Evolutionary conservation across 2,113 vertebrate species (phyloP).

Genomic region (Urocolius indicus): DNA sequence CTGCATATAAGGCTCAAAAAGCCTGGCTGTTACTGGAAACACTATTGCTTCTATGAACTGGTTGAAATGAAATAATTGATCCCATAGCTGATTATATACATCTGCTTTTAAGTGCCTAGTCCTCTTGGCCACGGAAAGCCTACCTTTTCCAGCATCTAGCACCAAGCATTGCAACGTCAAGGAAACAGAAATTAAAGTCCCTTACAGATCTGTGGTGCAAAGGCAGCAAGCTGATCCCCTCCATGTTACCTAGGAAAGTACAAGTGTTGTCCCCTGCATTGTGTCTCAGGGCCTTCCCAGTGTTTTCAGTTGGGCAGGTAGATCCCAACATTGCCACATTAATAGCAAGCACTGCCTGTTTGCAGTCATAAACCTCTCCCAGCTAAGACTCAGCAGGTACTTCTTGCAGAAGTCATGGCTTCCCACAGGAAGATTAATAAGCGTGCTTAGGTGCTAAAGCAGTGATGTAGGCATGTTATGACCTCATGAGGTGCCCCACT

Average conservation of each 20-base stretch:
- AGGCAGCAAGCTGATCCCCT: background rate
- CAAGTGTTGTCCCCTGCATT: background rate
- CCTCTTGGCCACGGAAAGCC: background rate
- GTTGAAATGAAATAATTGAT: background rate
- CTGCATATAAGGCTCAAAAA: background rate
- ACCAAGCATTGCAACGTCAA: background rate
- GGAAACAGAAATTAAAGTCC: background rate
- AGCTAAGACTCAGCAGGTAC: background rate
- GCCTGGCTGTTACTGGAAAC: background rate
- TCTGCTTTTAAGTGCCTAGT: background rate
- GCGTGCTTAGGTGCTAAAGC: background rate
- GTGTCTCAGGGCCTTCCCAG: background rate
- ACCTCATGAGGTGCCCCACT: background rate
- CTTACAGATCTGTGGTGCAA: background rate
- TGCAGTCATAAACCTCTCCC: background rate
- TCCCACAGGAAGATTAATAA: background rate
- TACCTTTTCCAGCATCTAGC: background rate
- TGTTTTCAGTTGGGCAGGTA: accelerated
- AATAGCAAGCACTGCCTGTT: background rate
- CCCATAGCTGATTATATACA: background rate
- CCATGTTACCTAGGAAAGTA: background rate
- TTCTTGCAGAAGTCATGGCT: background rate
- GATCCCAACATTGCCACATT: accelerated
- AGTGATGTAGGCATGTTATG: background rate
- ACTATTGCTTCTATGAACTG: background rate